Percentiles rank a stretch among this genome's conserved stretches.
Evolutionary conservation across 2,797 vertebrate species (phyloP).

Genomic region (Bovichtus variegatus): DNA sequence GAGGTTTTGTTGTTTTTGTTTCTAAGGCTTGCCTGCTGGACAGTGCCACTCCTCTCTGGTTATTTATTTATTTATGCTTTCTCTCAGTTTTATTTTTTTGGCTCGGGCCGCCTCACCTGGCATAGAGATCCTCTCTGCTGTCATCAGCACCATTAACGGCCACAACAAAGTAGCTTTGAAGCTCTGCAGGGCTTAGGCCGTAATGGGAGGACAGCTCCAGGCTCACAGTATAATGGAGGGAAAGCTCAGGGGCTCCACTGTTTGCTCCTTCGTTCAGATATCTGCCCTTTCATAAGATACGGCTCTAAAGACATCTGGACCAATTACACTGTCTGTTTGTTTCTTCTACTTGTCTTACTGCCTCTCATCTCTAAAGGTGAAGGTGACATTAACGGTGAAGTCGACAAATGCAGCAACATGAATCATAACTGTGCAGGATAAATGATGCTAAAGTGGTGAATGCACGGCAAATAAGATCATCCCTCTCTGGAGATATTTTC

Average conservation of each 20-base stretch:
- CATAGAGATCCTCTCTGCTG: constrained; percentile 59
- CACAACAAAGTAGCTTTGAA: constrained; percentile 80
- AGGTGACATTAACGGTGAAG: constrained; percentile 45
- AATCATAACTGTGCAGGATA: constrained; percentile 19
- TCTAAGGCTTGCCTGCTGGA: constrained; percentile 45
- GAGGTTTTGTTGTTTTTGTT: constrained; percentile 26
- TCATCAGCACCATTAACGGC: constrained; percentile 73
- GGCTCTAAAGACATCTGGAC: constrained; percentile 55
- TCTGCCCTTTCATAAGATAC: constrained; percentile 64
- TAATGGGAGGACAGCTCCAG: constrained; percentile 60
- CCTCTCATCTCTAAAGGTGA: constrained; percentile 43
- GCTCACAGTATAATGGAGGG: constrained; percentile 48
- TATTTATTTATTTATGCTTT: constrained; percentile 22
- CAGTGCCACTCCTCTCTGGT: constrained; percentile 28
- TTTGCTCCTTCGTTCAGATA: constrained; percentile 58
- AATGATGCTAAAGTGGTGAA: constrained; percentile 24
- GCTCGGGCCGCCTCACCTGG: constrained; percentile 59
- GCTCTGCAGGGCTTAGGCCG: constrained; percentile 55
- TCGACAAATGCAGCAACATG: constrained; percentile 19
- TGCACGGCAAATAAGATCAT: constrained; percentile 13
- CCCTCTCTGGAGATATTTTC: constrained; percentile 34
- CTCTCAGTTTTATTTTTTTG: constrained; percentile 39
- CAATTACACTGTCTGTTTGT: constrained; percentile 52
- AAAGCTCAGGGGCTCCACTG: constrained; percentile 46
- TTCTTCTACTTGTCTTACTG: constrained; percentile 30